Conservation (phyloP, 2,888 invertebrate species). For the Chirona hameri region DNA sequence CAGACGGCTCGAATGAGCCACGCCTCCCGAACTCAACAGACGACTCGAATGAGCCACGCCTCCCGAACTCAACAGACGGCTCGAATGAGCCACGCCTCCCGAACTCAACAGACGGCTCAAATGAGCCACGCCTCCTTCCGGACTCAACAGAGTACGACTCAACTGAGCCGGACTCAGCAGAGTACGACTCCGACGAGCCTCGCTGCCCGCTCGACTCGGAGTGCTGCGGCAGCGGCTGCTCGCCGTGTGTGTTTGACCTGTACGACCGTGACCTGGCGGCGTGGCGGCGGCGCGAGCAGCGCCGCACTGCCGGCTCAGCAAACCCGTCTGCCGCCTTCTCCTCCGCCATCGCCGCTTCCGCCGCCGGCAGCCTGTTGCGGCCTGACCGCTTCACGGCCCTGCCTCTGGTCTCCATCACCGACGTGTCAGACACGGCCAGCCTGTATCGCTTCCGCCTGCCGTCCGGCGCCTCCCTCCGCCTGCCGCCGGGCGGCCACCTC, state of each 20-base stretch:
- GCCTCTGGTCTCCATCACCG: conserved; percentile 40
- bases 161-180: too few species aligned
- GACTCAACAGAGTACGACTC: too few species aligned
- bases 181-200: conserved; percentile 46
- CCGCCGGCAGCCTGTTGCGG: conserved; percentile 27
- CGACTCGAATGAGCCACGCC: too few species aligned
- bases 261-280: conserved; percentile 59
- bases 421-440: conserved; percentile 42
- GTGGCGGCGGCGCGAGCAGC: conserved; percentile 46
- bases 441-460: conserved; percentile 44
- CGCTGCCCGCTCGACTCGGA: conserved; percentile 59
- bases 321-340: too few species aligned
- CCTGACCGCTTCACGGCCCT: conserved; percentile 43
- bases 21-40: too few species aligned
- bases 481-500: conserved; percentile 54
- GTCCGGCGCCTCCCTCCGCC: conserved; percentile 45
- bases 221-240: conserved; percentile 69
- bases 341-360: conserved; percentile 40
- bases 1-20: too few species aligned
- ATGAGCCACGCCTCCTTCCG: too few species aligned
- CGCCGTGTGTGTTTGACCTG: conserved; percentile 67
- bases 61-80: too few species aligned
- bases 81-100: too few species aligned
- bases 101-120: too few species aligned
- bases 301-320: conserved; percentile 40